Percentiles rank a stretch among this genome's conserved stretches.
Conservation (phyloP, 2,113 vertebrate species). For the Petaurus breviceps region DNA sequence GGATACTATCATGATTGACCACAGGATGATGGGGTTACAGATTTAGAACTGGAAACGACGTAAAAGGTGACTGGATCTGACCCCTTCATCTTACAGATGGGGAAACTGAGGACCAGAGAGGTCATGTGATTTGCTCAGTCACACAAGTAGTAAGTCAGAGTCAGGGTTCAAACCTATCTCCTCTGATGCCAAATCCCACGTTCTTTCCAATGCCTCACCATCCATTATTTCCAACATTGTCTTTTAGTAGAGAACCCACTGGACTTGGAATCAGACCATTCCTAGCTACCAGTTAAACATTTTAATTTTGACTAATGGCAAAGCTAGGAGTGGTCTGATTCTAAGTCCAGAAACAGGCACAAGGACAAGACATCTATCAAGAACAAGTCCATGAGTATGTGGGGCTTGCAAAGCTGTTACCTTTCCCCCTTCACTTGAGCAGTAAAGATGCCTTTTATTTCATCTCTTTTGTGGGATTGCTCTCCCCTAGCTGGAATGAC, state of each 20-base stretch:
- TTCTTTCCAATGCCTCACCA: background rate
- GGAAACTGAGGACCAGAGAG: background rate
- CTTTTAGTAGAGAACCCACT: background rate
- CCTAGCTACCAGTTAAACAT: too few species aligned
- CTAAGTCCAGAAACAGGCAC: slow-evolving; percentile 33
- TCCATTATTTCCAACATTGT: background rate
- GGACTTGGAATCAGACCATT: background rate
- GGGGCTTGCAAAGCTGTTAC: slow-evolving; percentile 24
- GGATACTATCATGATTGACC: background rate
- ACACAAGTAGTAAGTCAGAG: background rate
- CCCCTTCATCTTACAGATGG: background rate
- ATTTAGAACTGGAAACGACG: background rate
- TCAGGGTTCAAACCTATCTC: background rate
- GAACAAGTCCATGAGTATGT: background rate
- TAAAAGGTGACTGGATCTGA: background rate
- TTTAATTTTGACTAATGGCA: too few species aligned
- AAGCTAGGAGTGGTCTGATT: background rate
- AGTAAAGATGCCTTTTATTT: slow-evolving; percentile 6
- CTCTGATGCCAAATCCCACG: background rate
- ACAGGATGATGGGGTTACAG: background rate
- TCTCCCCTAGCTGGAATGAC: slow-evolving; percentile 26
- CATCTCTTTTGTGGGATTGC: slow-evolving; percentile 44
- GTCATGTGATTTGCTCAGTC: background rate
- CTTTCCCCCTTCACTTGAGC: slow-evolving; percentile 10
- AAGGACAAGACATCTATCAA: slow-evolving; percentile 17